These are phyloP conservation scores for Drosophila rhopaloa DNA, from an alignment of 1,140 invertebrate genomes.

Conservation along the genomic window DNA sequence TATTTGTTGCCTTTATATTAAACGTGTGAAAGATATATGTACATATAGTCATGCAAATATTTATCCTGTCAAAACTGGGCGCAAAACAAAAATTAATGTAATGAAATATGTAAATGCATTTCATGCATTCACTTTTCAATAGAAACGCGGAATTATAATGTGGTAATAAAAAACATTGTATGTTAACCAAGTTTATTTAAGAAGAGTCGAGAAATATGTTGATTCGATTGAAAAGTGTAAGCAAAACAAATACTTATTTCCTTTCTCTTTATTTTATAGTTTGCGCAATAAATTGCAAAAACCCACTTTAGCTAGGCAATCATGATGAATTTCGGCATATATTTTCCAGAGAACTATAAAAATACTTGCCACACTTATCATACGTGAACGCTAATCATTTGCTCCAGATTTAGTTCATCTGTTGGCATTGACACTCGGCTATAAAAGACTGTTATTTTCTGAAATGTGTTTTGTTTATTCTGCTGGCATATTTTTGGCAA, in stretches of 20 bases:
- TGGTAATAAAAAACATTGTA: no score
- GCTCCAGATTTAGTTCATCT: constrained; percentile 4
- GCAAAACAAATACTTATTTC: no score
- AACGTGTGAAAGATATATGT: background rate
- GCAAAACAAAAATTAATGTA: background rate
- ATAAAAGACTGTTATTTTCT: background rate
- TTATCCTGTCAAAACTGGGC: constrained; percentile 10
- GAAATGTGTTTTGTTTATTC: constrained; percentile 1
- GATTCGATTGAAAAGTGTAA: no score
- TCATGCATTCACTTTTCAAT: no score
- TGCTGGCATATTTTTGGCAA: constrained; percentile 16
- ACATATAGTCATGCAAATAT: constrained; percentile 2
- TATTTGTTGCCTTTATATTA: background rate
- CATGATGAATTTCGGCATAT: background rate
- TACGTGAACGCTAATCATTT: background rate
- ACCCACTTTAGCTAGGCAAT: background rate
- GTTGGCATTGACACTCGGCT: background rate
- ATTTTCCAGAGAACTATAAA: background rate
- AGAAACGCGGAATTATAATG: no score
- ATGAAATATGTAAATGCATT: background rate
- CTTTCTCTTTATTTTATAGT: no score
- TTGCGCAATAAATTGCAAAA: background rate
- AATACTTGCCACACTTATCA: constrained; percentile 7
- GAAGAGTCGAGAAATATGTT: no score
- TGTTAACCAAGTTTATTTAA: no score